phyloP scores from a whole-genome alignment of 2,888 invertebrate species.

The Blastobasis adustella region DNA sequence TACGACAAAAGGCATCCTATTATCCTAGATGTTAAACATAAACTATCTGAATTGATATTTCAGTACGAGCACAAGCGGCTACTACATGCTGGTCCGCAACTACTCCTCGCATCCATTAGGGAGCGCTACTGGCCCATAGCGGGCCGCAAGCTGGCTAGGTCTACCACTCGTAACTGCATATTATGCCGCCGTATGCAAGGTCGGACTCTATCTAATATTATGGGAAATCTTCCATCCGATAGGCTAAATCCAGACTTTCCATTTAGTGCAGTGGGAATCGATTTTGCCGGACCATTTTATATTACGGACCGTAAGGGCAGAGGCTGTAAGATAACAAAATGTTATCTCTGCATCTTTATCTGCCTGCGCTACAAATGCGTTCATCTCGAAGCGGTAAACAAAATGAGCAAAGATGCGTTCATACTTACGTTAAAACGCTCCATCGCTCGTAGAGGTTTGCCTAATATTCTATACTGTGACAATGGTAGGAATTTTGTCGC shows the following conservation, averaged over 20 bases:
- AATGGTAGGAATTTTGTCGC: conserved; percentile 4
- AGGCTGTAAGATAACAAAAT: conserved; percentile 2
- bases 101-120: background rate
- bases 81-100: background rate
- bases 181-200: background rate
- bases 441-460: background rate
- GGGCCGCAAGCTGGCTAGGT: background rate
- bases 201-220: background rate
- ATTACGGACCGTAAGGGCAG: conserved; percentile 2
- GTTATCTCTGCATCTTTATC: conserved; percentile 3
- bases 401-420: background rate
- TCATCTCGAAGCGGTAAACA: conserved; percentile 3
- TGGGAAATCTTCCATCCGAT: conserved; percentile 1
- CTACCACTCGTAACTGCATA: background rate
- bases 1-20: background rate
- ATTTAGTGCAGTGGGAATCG: conserved; percentile 1
- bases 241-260: conserved; percentile 1
- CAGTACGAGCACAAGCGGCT: background rate
- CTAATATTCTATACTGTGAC: background rate
- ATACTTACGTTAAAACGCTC: background rate
- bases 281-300: conserved; percentile 3
- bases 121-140: background rate
- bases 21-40: background rate
- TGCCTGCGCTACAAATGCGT: conserved; percentile 1
- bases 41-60: background rate